These are phyloP conservation scores for Plemyria rubiginata DNA, from an alignment of 2,888 invertebrate genomes.

Conservation along the genomic window DNA sequence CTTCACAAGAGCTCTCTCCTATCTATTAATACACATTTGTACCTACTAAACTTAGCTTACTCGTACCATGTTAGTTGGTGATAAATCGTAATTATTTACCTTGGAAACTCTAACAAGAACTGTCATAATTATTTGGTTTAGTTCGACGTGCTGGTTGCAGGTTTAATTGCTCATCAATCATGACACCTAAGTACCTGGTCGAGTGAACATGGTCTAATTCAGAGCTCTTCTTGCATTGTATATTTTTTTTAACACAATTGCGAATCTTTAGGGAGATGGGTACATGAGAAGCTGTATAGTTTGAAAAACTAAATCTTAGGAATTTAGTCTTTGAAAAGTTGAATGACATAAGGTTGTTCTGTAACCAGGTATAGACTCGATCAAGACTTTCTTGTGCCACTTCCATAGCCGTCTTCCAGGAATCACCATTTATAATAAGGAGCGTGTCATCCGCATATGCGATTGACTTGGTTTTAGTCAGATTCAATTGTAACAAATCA, in stretches of 20 bases:
- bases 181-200: slow-evolving; percentile 11
- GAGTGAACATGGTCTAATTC: slow-evolving; percentile 9
- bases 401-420: slow-evolving; percentile 14
- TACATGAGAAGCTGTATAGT: slow-evolving; percentile 4
- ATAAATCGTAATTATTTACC: background rate
- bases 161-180: slow-evolving; percentile 12
- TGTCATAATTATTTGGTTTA: background rate
- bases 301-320: slow-evolving; percentile 15
- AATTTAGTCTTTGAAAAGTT: slow-evolving; percentile 25
- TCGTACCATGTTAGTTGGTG: no score
- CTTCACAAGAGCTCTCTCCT: no score
- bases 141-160: background rate
- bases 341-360: slow-evolving; percentile 23
- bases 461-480: slow-evolving; percentile 12
- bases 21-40: no score
- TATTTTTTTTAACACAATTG: slow-evolving; percentile 9
- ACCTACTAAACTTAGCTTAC: no score
- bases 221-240: slow-evolving; percentile 1
- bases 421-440: slow-evolving; percentile 21
- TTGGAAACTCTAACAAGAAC: background rate
- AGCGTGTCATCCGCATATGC: slow-evolving; percentile 29
- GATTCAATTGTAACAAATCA: slow-evolving; percentile 18
- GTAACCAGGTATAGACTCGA: slow-evolving; percentile 22
- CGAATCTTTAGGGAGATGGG: slow-evolving; percentile 17
- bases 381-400: slow-evolving; percentile 14